phyloP scores from a whole-genome alignment of 2,888 invertebrate genomes.

The Abrostola tripartita region DNA sequence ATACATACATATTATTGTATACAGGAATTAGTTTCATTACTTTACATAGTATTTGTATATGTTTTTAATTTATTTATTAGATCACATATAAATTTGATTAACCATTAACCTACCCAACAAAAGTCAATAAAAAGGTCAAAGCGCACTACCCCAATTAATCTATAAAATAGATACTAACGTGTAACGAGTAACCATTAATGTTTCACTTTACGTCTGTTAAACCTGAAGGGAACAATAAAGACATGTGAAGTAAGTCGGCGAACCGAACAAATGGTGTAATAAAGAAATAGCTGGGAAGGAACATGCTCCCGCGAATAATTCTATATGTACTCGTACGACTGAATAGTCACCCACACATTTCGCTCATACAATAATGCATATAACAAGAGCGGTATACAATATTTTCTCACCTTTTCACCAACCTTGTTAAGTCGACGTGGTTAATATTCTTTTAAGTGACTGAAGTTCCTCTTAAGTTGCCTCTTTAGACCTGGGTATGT shows the following conservation, averaged over 20 bases:
- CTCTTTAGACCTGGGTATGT: slow-evolving; percentile 12
- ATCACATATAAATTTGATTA: not conserved
- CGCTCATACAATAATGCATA: slow-evolving; percentile 45
- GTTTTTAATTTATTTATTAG: too few species aligned
- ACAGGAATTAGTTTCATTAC: not conserved
- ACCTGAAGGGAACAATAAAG: slow-evolving; percentile 71
- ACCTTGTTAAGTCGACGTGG: slow-evolving; percentile 12
- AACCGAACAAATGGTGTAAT: slow-evolving; percentile 74
- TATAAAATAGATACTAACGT: slow-evolving; percentile 50
- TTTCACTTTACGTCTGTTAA: slow-evolving; percentile 58
- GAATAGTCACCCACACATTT: slow-evolving; percentile 47
- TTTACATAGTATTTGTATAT: too few species aligned
- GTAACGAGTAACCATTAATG: slow-evolving; percentile 51
- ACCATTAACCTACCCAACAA: not conserved
- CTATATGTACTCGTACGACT: slow-evolving; percentile 68
- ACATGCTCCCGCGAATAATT: slow-evolving; percentile 72
- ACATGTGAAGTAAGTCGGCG: slow-evolving; percentile 70
- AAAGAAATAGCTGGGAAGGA: slow-evolving; percentile 77
- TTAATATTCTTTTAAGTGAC: slow-evolving; percentile 30
- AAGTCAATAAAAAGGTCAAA: not conserved
- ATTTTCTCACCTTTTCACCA: slow-evolving; percentile 38
- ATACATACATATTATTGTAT: slow-evolving; percentile 15
- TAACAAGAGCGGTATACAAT: slow-evolving; percentile 39
- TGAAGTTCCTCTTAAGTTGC: slow-evolving; percentile 22
- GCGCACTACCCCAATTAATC: slow-evolving; percentile 42